Conservation (phyloP, 2,888 invertebrate species). For the Steromphala cineraria region DNA sequence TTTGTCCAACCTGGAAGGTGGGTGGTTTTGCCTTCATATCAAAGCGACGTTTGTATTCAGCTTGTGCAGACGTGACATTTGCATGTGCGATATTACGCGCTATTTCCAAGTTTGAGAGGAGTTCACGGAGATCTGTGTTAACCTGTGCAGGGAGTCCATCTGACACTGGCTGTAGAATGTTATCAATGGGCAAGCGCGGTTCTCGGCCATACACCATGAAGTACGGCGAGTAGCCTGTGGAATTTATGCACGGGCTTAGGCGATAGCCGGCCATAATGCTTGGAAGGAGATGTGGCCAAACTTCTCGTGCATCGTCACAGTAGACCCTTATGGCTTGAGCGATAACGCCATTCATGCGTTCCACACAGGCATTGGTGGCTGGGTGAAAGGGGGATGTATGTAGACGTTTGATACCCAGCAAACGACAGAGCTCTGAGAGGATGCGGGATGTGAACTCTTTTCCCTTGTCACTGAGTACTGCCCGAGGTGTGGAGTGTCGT, state of each 20-base stretch:
- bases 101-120: background rate
- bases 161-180: background rate
- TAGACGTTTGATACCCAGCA: constrained; percentile 8
- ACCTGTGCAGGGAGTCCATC: background rate
- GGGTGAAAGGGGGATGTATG: constrained; percentile 9
- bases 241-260: background rate
- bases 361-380: constrained; percentile 13
- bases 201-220: constrained; percentile 20
- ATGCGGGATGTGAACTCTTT: constrained; percentile 32
- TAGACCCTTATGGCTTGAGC: constrained; percentile 11
- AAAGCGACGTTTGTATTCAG: background rate
- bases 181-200: background rate
- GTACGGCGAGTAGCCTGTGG: constrained; percentile 20
- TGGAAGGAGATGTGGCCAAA: constrained; percentile 13
- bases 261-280: constrained; percentile 21
- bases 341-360: constrained; percentile 20
- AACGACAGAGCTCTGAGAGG: constrained; percentile 14
- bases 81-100: background rate
- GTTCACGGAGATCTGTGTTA: background rate
- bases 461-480: constrained; percentile 37
- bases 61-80: background rate
- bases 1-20: background rate
- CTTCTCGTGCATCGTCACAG: background rate
- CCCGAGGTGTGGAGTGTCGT: constrained; percentile 24
- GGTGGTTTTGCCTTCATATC: constrained; percentile 18